These are phyloP conservation scores for Nibea albiflora DNA, from an alignment of 2,113 vertebrate species.

Conservation along the genomic window DNA sequence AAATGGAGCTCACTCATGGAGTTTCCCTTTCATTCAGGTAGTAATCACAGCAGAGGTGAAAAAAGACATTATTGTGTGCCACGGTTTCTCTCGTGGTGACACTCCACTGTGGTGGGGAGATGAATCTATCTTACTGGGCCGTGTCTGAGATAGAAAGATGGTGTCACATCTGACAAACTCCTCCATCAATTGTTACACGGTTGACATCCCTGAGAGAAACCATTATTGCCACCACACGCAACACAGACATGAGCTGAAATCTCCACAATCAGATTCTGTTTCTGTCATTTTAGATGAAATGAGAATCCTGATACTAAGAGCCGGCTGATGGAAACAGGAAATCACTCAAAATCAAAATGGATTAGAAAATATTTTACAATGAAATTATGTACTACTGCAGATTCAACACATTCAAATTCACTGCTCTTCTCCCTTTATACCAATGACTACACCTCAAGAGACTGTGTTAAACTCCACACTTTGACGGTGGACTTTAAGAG, in stretches of 20 bases:
- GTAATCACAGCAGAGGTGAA: slow-evolving; percentile 14
- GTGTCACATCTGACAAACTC: slow-evolving; percentile 47
- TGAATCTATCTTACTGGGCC: slow-evolving; percentile 27
- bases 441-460: no score
- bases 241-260: neutral
- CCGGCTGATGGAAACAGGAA: no score
- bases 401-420: no score
- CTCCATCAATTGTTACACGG: slow-evolving; percentile 39
- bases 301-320: neutral
- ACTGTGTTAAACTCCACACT: no score
- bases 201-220: slow-evolving; percentile 33
- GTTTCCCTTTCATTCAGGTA: neutral
- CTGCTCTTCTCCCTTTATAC: no score
- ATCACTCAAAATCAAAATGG: no score
- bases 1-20: neutral
- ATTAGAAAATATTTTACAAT: no score
- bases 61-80: slow-evolving; percentile 10
- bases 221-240: slow-evolving; percentile 16
- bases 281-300: neutral
- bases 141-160: slow-evolving; percentile 43
- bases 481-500: no score
- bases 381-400: no score
- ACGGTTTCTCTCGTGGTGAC: slow-evolving; percentile 7
- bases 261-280: neutral
- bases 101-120: slow-evolving; percentile 11